phyloP scores from a whole-genome alignment of 2,888 invertebrate species.

The Amiota communis region DNA sequence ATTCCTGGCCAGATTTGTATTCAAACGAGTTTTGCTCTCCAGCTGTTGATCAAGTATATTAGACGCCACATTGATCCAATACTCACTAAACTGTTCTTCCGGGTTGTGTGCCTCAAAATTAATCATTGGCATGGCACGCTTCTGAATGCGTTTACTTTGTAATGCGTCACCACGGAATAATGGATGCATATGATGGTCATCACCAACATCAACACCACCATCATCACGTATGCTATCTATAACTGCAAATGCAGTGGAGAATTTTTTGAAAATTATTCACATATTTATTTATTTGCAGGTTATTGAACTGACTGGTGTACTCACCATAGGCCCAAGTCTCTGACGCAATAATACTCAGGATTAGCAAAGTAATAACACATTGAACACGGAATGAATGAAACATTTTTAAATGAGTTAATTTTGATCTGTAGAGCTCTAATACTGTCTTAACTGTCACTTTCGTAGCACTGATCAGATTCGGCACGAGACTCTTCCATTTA shows the following conservation, averaged over 20 bases:
- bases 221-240: slow-evolving; percentile 4
- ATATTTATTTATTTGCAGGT: neutral
- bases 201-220: slow-evolving; percentile 35
- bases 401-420: neutral
- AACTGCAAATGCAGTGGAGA: slow-evolving; percentile 31
- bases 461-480: slow-evolving; percentile 10
- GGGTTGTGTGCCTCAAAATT: slow-evolving; percentile 59
- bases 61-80: slow-evolving; percentile 75
- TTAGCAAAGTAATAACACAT: neutral
- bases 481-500: slow-evolving; percentile 13
- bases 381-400: neutral
- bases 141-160: slow-evolving; percentile 36
- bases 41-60: slow-evolving; percentile 71
- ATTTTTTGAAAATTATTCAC: neutral
- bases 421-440: neutral
- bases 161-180: slow-evolving; percentile 36
- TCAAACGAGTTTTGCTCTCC: slow-evolving; percentile 61
- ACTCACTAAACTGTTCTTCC: slow-evolving; percentile 67
- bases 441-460: neutral
- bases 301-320: neutral
- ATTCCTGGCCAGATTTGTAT: slow-evolving; percentile 75
- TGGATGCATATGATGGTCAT: slow-evolving; percentile 70
- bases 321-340: slow-evolving; percentile 6
- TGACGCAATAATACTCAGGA: slow-evolving; percentile 6
- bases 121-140: slow-evolving; percentile 69